These are phyloP conservation scores for Drosophila insularis DNA, from an alignment of 1,140 invertebrate genomes.

Conservation along the genomic window DNA sequence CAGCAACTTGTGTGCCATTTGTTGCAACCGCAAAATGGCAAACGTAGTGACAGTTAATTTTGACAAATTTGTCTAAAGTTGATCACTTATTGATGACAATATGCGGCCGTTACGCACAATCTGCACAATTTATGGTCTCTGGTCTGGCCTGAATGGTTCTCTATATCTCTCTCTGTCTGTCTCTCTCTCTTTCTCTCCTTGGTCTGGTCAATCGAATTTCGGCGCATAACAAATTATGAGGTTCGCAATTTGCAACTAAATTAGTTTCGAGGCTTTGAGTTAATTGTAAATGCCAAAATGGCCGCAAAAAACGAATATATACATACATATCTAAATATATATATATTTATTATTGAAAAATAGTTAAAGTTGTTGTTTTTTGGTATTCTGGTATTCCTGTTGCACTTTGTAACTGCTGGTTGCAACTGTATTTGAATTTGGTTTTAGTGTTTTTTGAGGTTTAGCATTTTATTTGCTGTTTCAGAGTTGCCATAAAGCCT, in stretches of 20 bases:
- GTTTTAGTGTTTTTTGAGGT: constrained; percentile 51
- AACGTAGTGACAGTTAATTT: constrained; percentile 72
- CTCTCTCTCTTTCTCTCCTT: constrained; percentile 7
- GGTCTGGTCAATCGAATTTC: constrained; percentile 58
- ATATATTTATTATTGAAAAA: constrained; percentile 29
- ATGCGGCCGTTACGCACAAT: constrained; percentile 19
- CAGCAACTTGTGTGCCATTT: background rate
- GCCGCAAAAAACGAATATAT: constrained; percentile 35
- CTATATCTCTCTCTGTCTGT: background rate
- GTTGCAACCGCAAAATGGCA: constrained; percentile 52
- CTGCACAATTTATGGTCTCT: constrained; percentile 46
- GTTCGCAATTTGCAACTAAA: constrained; percentile 41
- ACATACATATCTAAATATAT: background rate
- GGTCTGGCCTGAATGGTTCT: background rate
- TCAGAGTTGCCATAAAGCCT: constrained; percentile 62
- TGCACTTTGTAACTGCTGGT: constrained; percentile 35
- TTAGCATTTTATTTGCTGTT: constrained; percentile 44
- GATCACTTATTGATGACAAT: constrained; percentile 72
- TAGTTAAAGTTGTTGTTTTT: constrained; percentile 25
- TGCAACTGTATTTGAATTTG: constrained; percentile 47
- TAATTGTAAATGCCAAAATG: constrained; percentile 53
- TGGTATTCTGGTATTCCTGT: constrained; percentile 24
- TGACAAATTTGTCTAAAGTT: constrained; percentile 72
- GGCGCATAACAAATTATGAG: constrained; percentile 74
- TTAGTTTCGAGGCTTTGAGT: constrained; percentile 52